phyloP scores from a whole-genome alignment of 2,113 vertebrate species.

The Chaetorhynchus papuensis region DNA sequence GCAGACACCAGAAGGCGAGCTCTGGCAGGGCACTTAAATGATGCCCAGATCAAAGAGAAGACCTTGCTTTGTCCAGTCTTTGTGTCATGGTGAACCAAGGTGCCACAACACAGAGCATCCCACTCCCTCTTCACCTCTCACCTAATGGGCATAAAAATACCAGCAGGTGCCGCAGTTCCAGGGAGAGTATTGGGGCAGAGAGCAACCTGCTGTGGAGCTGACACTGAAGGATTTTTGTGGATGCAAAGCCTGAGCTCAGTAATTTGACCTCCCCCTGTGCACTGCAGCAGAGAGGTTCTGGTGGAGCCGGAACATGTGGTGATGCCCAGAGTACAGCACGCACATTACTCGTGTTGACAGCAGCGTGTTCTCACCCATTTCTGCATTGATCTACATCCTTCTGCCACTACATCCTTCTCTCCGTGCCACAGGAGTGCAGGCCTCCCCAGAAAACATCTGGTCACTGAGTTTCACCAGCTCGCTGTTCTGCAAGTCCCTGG shows the following conservation, averaged over 20 bases:
- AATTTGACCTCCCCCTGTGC: not conserved
- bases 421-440: not conserved
- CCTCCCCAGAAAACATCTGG: conserved; percentile 42
- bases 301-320: conserved; percentile 7
- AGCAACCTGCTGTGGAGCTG: not conserved
- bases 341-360: not conserved
- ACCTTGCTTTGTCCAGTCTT: fast-evolving
- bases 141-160: not conserved
- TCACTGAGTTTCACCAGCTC: not conserved
- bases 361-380: not conserved
- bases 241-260: not conserved
- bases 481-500: not conserved
- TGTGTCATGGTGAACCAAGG: not conserved
- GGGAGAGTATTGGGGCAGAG: not conserved
- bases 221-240: not conserved
- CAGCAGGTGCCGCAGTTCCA: not conserved
- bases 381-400: not conserved
- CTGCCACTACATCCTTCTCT: not conserved
- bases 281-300: not conserved
- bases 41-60: not conserved
- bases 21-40: not conserved
- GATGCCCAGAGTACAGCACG: not conserved
- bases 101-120: not conserved
- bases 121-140: not conserved
- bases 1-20: not conserved